Evolutionary conservation across 2,888 invertebrate genomes (phyloP).

Genomic region (Drosophila subquinaria): DNA sequence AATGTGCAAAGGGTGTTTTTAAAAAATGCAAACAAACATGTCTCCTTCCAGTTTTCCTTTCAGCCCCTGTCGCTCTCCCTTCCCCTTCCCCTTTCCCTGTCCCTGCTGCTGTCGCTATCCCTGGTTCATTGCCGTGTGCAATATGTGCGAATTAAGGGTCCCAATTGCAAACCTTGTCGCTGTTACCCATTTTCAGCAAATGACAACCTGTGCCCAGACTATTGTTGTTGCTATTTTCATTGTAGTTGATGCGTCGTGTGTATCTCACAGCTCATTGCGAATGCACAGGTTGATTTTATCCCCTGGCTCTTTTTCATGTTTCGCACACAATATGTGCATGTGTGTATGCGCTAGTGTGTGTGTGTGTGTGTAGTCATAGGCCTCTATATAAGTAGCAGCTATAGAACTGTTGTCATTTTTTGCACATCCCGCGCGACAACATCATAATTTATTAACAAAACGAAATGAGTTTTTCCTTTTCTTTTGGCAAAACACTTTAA

Average conservation of each 20-base stretch:
- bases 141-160: constrained; percentile 63
- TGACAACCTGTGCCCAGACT: constrained; percentile 63
- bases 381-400: constrained; percentile 27
- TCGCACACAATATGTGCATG: constrained; percentile 21
- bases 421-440: constrained; percentile 65
- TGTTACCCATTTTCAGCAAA: constrained; percentile 53
- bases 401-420: constrained; percentile 39
- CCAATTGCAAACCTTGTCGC: constrained; percentile 56
- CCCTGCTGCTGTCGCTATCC: constrained; percentile 4
- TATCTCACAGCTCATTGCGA: constrained; percentile 75
- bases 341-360: constrained; percentile 1
- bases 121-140: constrained; percentile 40
- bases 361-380: constrained; percentile 47
- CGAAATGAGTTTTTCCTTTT: constrained; percentile 67
- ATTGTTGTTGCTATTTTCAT: constrained; percentile 10
- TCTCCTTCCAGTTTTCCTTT: constrained; percentile 18
- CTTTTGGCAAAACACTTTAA: constrained; percentile 39
- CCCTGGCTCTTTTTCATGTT: constrained; percentile 73
- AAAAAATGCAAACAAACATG: constrained; percentile 67
- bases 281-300: constrained; percentile 82
- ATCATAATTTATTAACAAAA: constrained; percentile 83
- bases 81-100: not conserved
- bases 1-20: constrained; percentile 73
- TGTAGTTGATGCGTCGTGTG: constrained; percentile 55
- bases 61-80: constrained; percentile 8